Conservation (phyloP, 2,797 vertebrate genomes). For the Helostoma temminkii region DNA sequence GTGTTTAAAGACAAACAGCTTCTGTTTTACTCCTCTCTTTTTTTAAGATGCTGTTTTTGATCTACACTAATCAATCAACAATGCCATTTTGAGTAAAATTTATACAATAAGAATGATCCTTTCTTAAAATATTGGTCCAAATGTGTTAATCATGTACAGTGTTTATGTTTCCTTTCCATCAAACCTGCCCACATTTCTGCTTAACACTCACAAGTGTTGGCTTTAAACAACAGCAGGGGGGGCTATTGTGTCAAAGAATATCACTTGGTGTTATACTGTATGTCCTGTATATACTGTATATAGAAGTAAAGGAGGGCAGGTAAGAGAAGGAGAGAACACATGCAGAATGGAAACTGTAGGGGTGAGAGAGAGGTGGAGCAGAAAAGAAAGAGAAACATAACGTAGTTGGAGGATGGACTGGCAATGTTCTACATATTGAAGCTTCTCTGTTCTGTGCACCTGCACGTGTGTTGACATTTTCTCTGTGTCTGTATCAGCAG, state of each 20-base stretch:
- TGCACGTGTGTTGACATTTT: slow-evolving; percentile 15
- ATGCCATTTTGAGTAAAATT: too few species aligned
- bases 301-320: slow-evolving; percentile 47
- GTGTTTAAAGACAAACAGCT: not conserved
- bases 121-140: not conserved
- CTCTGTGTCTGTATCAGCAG: slow-evolving; percentile 15
- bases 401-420: not conserved
- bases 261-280: slow-evolving; percentile 33
- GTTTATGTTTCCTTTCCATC: too few species aligned
- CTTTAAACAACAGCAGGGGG: slow-evolving; percentile 66
- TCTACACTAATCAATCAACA: too few species aligned
- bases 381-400: slow-evolving; percentile 4
- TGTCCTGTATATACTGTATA: too few species aligned
- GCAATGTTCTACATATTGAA: slow-evolving; percentile 16
- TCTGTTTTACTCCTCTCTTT: not conserved
- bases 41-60: not conserved
- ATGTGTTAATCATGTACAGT: not conserved
- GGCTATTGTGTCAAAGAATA: slow-evolving; percentile 57
- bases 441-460: slow-evolving; percentile 23
- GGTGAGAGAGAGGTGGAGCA: slow-evolving; percentile 18
- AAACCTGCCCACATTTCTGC: not conserved
- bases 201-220: too few species aligned
- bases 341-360: slow-evolving; percentile 11
- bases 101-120: not conserved
- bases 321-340: slow-evolving; percentile 20